Base-by-base conservation (phyloP, 2,113 vertebrate genomes). In the Odontesthes bonariensis region DNA sequence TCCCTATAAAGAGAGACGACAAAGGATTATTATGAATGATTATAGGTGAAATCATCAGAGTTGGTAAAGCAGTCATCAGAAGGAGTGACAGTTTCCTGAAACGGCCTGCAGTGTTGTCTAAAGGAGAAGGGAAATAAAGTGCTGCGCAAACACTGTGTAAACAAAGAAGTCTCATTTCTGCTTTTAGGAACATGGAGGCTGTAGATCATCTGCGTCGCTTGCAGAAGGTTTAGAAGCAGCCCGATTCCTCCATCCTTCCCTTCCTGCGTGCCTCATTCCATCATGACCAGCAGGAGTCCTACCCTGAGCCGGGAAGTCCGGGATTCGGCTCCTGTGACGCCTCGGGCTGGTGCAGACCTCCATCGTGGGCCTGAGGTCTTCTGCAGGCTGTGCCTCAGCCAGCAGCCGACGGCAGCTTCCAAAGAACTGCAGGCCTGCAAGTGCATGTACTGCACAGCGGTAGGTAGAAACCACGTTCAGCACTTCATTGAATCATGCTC, bases 331-430 rank as follows among this genome's bases (percentile, higher is more conserved):
- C 53, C n/a, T 0, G 79, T 27, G 56, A 62, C 10, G 6, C 65
- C 74, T 0, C 32, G 67, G 58, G 49, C 22, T 0, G 27, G 5
- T 0, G 46, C 22, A 3, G 23, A 60, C 68, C 47, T 69, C 31
- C 89, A 22, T 77, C 90, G 16, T 72, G 91, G 17, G 84, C 27
- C 89, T 81, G 52, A 93, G n/a, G 70, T 96, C 73, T 96, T 93
- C 58, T 98, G 97, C 95, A 99, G 97, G 82, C 93, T 99, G 35
- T 99, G 97, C 87, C 93, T 99, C 66, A 96, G 89, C 64, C 95
- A 97, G 82, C 95, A 95, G 76, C 91, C 95, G 22, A 53, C 91
- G 63, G 92, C 94, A 78, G 94, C 94, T 80, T 95, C 95, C 89
- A 96, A 92, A 63, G 91, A 87, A 10, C 94, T 98, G 85, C 95